A percentile compares a stretch with the other conserved stretches of the same genome.
Conservation (phyloP, 2,888 invertebrate species). For the Orthosia gracilis region DNA sequence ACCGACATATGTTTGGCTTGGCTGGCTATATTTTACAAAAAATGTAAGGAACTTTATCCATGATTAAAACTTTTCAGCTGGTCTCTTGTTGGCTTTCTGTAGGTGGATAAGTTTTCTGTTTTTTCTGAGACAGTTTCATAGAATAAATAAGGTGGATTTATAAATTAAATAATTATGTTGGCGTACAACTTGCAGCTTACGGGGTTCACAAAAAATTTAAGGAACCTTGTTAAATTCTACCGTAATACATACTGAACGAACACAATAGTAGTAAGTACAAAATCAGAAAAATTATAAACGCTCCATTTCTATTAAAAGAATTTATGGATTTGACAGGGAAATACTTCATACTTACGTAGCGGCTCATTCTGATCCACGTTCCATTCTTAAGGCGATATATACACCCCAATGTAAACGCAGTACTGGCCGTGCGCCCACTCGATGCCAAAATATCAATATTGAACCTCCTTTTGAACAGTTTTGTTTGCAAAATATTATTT, state of each 20-base stretch:
- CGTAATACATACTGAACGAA: background rate
- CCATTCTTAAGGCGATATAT: too few species aligned
- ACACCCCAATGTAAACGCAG: too few species aligned
- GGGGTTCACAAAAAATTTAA: background rate
- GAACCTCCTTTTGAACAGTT: too few species aligned
- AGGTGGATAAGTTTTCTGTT: background rate
- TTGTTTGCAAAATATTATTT: too few species aligned
- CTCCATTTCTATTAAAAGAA: background rate
- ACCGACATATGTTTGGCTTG: conserved; percentile 42
- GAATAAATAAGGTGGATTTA: background rate
- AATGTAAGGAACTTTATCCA: background rate
- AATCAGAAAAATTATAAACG: background rate
- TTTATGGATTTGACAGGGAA: background rate
- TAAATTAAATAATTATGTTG: background rate
- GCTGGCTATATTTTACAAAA: conserved; percentile 6
- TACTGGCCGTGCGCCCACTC: too few species aligned
- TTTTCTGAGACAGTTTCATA: background rate
- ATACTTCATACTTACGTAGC: background rate
- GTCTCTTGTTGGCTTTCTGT: background rate
- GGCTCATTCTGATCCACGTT: background rate
- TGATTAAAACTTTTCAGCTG: background rate
- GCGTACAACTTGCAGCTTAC: background rate
- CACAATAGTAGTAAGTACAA: background rate
- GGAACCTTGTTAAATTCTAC: background rate
- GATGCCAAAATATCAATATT: too few species aligned